These are phyloP conservation scores for Barnardius zonarius DNA, from an alignment of 2,113 vertebrate species.

Conservation along the genomic window DNA sequence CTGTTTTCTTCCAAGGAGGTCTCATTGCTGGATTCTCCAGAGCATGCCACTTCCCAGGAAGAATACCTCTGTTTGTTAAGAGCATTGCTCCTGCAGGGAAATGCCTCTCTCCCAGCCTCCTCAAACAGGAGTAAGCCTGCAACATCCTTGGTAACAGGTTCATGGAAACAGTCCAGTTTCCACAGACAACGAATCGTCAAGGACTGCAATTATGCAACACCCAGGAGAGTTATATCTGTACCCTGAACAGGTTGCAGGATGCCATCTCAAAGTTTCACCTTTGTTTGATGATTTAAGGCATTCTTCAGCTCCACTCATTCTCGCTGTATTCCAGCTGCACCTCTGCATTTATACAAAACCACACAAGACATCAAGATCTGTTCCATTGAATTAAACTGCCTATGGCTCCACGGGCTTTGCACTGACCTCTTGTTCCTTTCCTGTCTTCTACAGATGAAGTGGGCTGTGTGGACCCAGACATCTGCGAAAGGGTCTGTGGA, in stretches of 20 bases:
- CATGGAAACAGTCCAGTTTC: not conserved
- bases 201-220: not conserved
- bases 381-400: not conserved
- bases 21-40: not conserved
- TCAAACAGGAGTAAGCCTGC: not conserved
- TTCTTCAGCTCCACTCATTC: not conserved
- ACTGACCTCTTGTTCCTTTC: not conserved
- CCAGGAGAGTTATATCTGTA: not conserved
- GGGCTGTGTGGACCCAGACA: constrained; percentile 86
- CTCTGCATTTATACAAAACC: not conserved
- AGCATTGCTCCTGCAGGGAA: not conserved
- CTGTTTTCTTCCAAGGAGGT: not conserved
- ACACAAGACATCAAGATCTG: not conserved
- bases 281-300: not conserved
- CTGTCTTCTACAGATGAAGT: constrained; percentile 82
- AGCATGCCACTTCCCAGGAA: not conserved
- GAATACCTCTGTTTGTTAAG: not conserved
- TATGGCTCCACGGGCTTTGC: not conserved
- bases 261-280: not conserved
- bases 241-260: not conserved
- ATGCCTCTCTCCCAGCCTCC: not conserved
- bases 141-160: not conserved
- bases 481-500: constrained; percentile 85
- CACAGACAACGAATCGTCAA: not conserved
- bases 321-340: not conserved